Percentiles rank a stretch among this genome's conserved stretches.
These are phyloP conservation scores for Pseudochaenichthys georgianus DNA, from an alignment of 2,797 vertebrate genomes.

Conservation along the genomic window DNA sequence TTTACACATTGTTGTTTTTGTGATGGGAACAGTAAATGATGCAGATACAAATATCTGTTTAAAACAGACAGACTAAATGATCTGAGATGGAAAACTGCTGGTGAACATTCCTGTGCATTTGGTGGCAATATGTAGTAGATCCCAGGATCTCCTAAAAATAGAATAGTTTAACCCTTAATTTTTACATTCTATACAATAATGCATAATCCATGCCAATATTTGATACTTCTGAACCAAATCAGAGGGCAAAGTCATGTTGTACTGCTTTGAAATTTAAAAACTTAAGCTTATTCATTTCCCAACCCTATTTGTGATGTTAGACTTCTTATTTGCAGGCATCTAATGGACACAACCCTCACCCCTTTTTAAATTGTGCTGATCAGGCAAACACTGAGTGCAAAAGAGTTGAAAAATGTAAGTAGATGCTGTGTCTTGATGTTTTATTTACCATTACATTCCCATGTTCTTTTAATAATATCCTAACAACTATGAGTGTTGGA, in stretches of 20 bases:
- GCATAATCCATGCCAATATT: slow-evolving; percentile 29
- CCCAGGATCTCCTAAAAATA: neutral
- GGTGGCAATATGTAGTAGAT: slow-evolving; percentile 10
- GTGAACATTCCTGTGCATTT: slow-evolving; percentile 58
- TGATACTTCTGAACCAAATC: slow-evolving; percentile 7
- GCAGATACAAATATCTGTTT: slow-evolving; percentile 35
- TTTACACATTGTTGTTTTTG: slow-evolving; percentile 38
- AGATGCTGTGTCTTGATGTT: too few relatives aligned
- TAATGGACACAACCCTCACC: neutral
- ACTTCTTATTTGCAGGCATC: neutral
- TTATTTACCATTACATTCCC: neutral
- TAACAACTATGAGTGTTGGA: neutral
- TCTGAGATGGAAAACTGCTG: slow-evolving; percentile 51
- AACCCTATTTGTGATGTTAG: neutral
- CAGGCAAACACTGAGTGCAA: slow-evolving; percentile 10
- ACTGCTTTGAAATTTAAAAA: neutral
- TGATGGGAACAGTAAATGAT: slow-evolving; percentile 48
- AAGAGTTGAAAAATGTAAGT: too few relatives aligned
- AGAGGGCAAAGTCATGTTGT: neutral
- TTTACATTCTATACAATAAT: slow-evolving; percentile 11
- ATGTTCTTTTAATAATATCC: neutral
- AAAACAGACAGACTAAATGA: slow-evolving; percentile 42
- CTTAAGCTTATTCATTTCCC: neutral
- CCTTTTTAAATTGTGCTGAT: neutral
- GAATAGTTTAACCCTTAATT: neutral